Percentiles rank a stretch among this genome's conserved stretches.
These are phyloP conservation scores for Chloromyia formosa DNA, from an alignment of 2,888 invertebrate species.

Conservation along the genomic window DNA sequence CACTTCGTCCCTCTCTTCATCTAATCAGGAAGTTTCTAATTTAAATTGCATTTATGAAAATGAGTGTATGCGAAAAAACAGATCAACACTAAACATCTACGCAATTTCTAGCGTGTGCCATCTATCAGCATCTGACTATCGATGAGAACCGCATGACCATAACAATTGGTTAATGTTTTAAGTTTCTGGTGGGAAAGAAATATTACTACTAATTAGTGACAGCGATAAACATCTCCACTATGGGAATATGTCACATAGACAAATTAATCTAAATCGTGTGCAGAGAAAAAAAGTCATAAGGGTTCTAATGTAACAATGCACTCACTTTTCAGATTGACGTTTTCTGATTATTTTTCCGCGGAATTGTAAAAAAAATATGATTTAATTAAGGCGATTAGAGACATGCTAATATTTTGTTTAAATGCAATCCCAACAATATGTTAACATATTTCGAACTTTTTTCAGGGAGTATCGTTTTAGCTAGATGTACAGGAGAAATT, in stretches of 20 bases:
- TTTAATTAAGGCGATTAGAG: no score
- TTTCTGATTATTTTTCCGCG: no score
- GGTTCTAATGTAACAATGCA: constrained; percentile 32
- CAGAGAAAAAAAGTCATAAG: no score
- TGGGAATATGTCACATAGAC: constrained; percentile 14
- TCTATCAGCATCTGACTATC: neutral
- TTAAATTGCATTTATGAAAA: constrained; percentile 26
- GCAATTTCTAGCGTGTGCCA: constrained; percentile 32
- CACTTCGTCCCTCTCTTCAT: neutral
- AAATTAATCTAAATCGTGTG: constrained; percentile 11
- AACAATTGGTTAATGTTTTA: neutral
- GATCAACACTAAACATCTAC: neutral
- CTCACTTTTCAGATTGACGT: neutral
- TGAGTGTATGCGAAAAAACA: neutral
- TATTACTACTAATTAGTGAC: constrained; percentile 16
- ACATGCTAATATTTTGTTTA: no score
- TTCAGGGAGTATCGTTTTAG: no score
- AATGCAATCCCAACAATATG: no score
- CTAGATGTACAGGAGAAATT: no score
- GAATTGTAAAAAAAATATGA: no score
- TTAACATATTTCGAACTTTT: no score
- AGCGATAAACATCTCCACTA: neutral
- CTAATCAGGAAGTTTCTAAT: constrained; percentile 40
- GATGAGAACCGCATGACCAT: neutral
- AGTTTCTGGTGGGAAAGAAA: neutral